A percentile compares a stretch with the other conserved stretches of the same genome.
phyloP scores from a whole-genome alignment of 2,113 vertebrate species.

The Bungarus multicinctus region DNA sequence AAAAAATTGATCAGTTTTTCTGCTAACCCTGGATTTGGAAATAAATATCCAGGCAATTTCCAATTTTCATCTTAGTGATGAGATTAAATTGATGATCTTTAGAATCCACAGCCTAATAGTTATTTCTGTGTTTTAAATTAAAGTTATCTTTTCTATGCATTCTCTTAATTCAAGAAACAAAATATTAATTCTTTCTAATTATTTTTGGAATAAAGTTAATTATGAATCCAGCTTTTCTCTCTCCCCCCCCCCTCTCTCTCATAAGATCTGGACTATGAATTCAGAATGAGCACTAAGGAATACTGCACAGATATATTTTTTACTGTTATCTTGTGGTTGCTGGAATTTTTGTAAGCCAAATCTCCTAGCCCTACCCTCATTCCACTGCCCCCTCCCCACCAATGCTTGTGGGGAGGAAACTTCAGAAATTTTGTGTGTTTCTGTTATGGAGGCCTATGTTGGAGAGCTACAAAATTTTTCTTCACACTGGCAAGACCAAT shows the following conservation, averaged over 20 bases:
- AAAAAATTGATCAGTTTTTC: background rate
- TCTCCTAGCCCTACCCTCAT: background rate
- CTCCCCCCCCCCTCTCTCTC: too few species aligned
- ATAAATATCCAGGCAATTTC: background rate
- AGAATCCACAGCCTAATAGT: background rate
- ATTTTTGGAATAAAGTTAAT: background rate
- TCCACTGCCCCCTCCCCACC: background rate
- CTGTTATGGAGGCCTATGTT: background rate
- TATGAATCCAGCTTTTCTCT: background rate
- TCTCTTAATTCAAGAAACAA: background rate
- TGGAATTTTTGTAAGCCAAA: background rate
- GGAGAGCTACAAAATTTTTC: constrained; percentile 35
- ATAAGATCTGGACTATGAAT: background rate
- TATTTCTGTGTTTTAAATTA: background rate
- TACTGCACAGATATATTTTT: background rate
- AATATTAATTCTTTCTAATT: background rate
- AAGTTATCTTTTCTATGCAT: background rate
- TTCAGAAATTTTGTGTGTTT: background rate
- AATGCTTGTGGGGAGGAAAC: background rate
- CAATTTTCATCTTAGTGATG: background rate
- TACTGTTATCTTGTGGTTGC: background rate
- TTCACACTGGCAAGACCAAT: constrained; percentile 47
- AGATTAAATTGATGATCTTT: background rate
- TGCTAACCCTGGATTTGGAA: constrained; percentile 8
- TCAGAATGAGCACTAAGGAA: background rate